These are phyloP conservation scores for Cheilosia scutellata DNA, from an alignment of 2,888 invertebrate genomes.

Conservation along the genomic window DNA sequence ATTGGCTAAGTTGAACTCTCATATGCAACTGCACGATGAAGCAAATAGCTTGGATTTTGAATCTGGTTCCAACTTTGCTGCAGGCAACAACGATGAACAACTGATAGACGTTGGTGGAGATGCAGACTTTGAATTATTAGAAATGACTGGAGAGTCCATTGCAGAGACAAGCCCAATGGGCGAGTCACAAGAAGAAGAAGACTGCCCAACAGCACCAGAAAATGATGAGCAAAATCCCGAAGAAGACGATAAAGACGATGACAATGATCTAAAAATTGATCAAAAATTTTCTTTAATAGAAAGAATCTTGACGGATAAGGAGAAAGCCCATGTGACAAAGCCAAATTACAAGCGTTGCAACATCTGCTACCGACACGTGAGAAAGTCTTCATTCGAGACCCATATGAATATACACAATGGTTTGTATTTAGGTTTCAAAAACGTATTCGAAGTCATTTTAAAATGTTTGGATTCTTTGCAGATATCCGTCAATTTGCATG, in stretches of 20 bases:
- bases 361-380: conserved; percentile 48
- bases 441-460: not conserved
- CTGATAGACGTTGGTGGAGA: conserved; percentile 60
- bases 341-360: conserved; percentile 47
- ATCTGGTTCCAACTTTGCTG: conserved; percentile 8
- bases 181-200: conserved; percentile 38
- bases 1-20: conserved; percentile 23
- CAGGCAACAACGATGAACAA: conserved; percentile 39
- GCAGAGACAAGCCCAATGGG: not conserved
- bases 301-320: conserved; percentile 53
- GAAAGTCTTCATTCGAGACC: conserved; percentile 29
- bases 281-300: conserved; percentile 43
- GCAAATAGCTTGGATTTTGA: conserved; percentile 27
- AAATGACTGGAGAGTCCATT: conserved; percentile 28
- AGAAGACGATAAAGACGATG: conserved; percentile 28
- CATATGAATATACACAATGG: conserved; percentile 69
- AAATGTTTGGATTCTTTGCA: conserved; percentile 2
- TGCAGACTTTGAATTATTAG: conserved; percentile 49
- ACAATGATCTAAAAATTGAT: conserved; percentile 14
- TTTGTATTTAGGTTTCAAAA: conserved; percentile 14
- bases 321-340: conserved; percentile 42
- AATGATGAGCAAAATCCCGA: conserved; percentile 19
- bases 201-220: not conserved
- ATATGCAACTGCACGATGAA: conserved; percentile 63
- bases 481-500: conserved; percentile 61